Evolutionary conservation across 2,113 vertebrate species (phyloP).

Genomic region (Petroica traversi): DNA sequence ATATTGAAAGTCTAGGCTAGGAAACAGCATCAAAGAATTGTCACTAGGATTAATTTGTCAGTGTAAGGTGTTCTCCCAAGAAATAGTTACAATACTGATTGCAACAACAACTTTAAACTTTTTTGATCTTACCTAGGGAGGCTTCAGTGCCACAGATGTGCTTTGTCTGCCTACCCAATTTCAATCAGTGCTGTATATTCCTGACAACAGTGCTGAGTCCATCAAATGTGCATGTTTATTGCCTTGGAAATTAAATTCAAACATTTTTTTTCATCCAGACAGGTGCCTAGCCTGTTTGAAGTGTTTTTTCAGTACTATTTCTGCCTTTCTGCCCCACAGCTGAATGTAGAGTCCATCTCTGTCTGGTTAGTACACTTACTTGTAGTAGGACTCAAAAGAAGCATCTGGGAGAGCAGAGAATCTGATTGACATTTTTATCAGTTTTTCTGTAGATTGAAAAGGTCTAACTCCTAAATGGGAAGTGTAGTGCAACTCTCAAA

Average conservation of each 20-base stretch:
- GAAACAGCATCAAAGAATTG: not conserved
- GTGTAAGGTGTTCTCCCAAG: not conserved
- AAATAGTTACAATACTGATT: not conserved
- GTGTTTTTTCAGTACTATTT: not conserved
- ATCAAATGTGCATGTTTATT: not conserved
- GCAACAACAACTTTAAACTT: not conserved
- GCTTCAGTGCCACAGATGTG: not conserved
- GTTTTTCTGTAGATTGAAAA: not conserved
- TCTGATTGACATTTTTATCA: not conserved
- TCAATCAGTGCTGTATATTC: not conserved
- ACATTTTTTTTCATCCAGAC: not conserved
- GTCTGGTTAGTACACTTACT: not conserved
- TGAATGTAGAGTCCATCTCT: not conserved
- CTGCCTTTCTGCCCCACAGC: not conserved
- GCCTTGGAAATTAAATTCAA: not conserved
- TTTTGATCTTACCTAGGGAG: not conserved
- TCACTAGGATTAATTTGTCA: not conserved
- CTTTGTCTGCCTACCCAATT: not conserved
- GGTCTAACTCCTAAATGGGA: not conserved
- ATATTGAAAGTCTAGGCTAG: not conserved
- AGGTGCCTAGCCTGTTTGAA: not conserved
- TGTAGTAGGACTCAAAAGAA: not conserved
- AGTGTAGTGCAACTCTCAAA: not conserved
- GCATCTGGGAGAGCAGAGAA: not conserved
- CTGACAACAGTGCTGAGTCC: not conserved